Conservation (phyloP, 2,888 invertebrate genomes). For the Epiblema foenella region DNA sequence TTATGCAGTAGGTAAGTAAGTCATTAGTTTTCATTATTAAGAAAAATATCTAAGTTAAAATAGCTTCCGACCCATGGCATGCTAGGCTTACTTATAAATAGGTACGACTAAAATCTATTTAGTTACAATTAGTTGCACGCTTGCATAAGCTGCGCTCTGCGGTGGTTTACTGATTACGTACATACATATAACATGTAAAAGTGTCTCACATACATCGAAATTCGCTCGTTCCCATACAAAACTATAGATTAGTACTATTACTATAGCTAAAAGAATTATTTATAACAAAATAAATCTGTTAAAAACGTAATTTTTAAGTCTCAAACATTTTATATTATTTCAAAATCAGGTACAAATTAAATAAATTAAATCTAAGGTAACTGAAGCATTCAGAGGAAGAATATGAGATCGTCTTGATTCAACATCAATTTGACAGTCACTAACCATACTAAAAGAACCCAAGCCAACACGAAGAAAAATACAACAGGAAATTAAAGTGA, state of each 20-base stretch:
- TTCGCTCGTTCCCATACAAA: conserved; percentile 75
- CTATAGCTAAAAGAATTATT: conserved; percentile 62
- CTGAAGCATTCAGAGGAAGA: conserved; percentile 77
- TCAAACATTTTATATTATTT: conserved; percentile 69
- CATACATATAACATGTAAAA: conserved; percentile 53
- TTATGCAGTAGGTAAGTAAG: neutral
- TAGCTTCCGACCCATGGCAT: conserved; percentile 26
- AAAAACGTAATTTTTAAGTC: conserved; percentile 76
- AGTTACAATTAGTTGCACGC: conserved; percentile 76
- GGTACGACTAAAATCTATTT: conserved; percentile 59
- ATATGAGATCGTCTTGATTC: conserved; percentile 75
- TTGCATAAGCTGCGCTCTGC: conserved; percentile 78
- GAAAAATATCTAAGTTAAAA: conserved; percentile 24
- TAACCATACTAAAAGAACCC: conserved; percentile 16
- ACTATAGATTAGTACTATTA: conserved; percentile 61
- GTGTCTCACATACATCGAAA: conserved; percentile 70
- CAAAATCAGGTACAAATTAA: conserved; percentile 84
- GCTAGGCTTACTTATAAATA: conserved; percentile 53
- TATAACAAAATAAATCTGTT: conserved; percentile 76
- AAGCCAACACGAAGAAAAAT: neutral
- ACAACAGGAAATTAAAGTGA: neutral
- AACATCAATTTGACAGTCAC: conserved; percentile 50
- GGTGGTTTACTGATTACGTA: conserved; percentile 75
- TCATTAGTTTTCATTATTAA: conserved; percentile 19
- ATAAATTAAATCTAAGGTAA: conserved; percentile 82